Percentiles rank a stretch among this genome's conserved stretches.
Evolutionary conservation across 1,140 invertebrate species (phyloP).

Genomic region (Apocrypta bakeri): DNA sequence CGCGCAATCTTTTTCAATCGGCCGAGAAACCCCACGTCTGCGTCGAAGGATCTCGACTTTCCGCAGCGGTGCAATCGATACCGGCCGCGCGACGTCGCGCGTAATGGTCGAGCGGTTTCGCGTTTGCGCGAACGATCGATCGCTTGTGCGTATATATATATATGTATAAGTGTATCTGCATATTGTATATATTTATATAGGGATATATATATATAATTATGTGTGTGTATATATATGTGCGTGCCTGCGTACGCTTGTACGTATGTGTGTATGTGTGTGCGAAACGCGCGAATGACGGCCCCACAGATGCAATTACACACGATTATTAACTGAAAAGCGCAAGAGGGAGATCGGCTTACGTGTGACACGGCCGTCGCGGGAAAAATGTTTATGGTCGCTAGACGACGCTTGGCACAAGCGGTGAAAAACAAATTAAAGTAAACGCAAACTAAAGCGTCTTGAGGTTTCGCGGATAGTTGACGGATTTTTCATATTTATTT

Average conservation of each 20-base stretch:
- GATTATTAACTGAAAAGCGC: slow-evolving; percentile 49
- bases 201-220: neutral
- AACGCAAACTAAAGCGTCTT: slow-evolving; percentile 39
- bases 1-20: slow-evolving; percentile 52
- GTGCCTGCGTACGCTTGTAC: neutral
- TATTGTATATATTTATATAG: too few relatives aligned
- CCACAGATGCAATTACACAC: slow-evolving; percentile 49
- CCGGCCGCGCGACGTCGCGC: slow-evolving; percentile 52
- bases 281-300: neutral
- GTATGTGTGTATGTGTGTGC: neutral
- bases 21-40: slow-evolving; percentile 63
- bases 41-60: slow-evolving; percentile 53
- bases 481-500: neutral
- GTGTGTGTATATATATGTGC: too few relatives aligned
- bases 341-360: slow-evolving; percentile 36
- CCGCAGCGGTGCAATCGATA: slow-evolving; percentile 66
- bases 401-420: neutral
- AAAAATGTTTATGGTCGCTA: slow-evolving; percentile 44
- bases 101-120: slow-evolving; percentile 64
- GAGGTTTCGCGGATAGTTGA: slow-evolving; percentile 24
- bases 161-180: neutral
- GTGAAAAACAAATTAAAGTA: slow-evolving; percentile 40
- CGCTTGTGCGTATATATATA: slow-evolving; percentile 9
- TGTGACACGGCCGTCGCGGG: slow-evolving; percentile 15
- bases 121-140: slow-evolving; percentile 56